Percentiles rank a stretch among this genome's conserved stretches.
Evolutionary conservation across 2,113 vertebrate genomes (phyloP).

Genomic region (Varanus salvator): DNA sequence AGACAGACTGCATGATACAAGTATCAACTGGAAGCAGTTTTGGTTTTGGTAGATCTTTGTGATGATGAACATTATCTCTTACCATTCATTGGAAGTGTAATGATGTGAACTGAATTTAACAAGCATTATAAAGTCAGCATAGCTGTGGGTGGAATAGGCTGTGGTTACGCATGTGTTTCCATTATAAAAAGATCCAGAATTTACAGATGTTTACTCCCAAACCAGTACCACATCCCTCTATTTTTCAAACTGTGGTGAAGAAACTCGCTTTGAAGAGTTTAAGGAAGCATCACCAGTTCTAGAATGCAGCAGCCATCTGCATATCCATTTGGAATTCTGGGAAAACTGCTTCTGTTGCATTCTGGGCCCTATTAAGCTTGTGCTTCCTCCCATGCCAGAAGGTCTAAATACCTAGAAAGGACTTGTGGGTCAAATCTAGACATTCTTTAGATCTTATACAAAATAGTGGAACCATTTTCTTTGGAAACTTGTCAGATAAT

Average conservation of each 20-base stretch:
- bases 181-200: background rate
- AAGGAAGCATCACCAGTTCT: background rate
- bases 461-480: background rate
- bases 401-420: background rate
- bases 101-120: background rate
- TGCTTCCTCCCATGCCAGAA: background rate
- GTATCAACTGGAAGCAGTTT: background rate
- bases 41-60: background rate
- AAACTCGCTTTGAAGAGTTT: background rate
- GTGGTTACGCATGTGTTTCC: background rate
- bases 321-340: background rate
- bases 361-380: background rate
- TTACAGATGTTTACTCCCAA: background rate
- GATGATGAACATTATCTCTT: background rate
- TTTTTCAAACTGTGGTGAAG: background rate
- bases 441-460: background rate
- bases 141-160: background rate
- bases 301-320: background rate
- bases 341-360: background rate
- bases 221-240: background rate
- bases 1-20: background rate
- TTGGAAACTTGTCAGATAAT: background rate
- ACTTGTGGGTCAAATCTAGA: background rate
- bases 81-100: background rate
- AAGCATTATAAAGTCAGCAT: background rate